phyloP scores from a whole-genome alignment of 2,797 vertebrate species.

The Rhincodon typus region DNA sequence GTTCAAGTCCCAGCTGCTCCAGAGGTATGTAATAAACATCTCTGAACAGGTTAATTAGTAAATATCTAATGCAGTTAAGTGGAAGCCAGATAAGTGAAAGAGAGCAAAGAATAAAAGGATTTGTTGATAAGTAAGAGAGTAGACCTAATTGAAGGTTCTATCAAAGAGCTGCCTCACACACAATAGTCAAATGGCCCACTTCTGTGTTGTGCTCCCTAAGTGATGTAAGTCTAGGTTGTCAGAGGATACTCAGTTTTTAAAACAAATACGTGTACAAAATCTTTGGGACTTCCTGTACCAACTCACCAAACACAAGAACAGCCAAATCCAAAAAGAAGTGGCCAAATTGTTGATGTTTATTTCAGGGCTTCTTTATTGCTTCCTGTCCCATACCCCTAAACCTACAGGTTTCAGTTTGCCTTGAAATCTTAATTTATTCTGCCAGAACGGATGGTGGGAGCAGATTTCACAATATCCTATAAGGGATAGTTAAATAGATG shows the following conservation, averaged over 20 bases:
- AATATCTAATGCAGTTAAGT: not conserved
- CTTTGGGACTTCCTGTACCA: not conserved
- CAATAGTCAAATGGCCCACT: not conserved
- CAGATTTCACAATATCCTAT: not conserved
- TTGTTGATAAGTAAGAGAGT: too few relatives aligned
- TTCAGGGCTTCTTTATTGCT: not conserved
- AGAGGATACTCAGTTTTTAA: not conserved
- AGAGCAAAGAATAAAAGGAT: too few relatives aligned
- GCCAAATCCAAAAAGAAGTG: not conserved
- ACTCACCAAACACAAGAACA: not conserved
- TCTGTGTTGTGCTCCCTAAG: not conserved
- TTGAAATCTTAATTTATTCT: not conserved
- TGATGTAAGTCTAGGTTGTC: not conserved
- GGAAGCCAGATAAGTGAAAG: not conserved
- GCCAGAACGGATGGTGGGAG: not conserved
- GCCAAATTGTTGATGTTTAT: not conserved
- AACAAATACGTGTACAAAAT: not conserved
- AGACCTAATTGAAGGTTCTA: too few relatives aligned
- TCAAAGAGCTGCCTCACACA: too few relatives aligned
- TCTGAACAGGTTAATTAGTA: not conserved
- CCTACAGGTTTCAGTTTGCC: not conserved
- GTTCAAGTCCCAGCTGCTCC: too few relatives aligned
- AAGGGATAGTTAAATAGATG: not conserved
- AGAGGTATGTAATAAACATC: too few relatives aligned
- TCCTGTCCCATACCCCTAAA: not conserved